Percentiles rank a stretch among this genome's conserved stretches.
Conservation (phyloP, 2,888 invertebrate genomes). For the Shargacucullia verbasci region DNA sequence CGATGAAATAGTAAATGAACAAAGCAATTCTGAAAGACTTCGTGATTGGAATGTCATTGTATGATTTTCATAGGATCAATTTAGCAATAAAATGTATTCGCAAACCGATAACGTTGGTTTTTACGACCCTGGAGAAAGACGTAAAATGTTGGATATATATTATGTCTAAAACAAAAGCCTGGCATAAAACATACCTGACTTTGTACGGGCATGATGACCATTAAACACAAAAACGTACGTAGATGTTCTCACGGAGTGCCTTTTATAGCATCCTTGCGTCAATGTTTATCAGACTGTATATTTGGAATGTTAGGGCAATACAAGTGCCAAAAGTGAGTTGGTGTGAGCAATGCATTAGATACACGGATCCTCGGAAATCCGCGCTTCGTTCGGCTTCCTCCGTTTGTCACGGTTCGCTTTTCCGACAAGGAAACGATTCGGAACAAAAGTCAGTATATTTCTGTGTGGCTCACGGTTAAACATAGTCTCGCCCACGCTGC, state of each 20-base stretch:
- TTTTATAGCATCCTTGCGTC: conserved; percentile 37
- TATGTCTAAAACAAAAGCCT: conserved; percentile 35
- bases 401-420: conserved; percentile 63
- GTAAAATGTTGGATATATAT: conserved; percentile 33
- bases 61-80: conserved; percentile 16
- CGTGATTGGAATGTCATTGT: background rate
- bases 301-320: conserved; percentile 40
- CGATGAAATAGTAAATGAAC: no score
- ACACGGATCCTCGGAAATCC: conserved; percentile 58
- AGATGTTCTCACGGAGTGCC: conserved; percentile 35
- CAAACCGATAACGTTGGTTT: conserved; percentile 32
- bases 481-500: conserved; percentile 85
- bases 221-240: conserved; percentile 15
- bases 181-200: conserved; percentile 28
- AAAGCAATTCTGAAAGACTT: no score
- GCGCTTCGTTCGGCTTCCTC: conserved; percentile 53
- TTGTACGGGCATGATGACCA: conserved; percentile 1
- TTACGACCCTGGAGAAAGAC: conserved; percentile 35
- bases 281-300: conserved; percentile 25
- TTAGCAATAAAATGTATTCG: conserved; percentile 27
- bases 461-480: conserved; percentile 87
- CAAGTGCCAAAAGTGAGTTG: conserved; percentile 29
- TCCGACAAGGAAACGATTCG: conserved; percentile 79
- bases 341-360: conserved; percentile 13
- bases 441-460: conserved; percentile 88